A percentile compares a stretch with the other conserved stretches of the same genome.
These are phyloP conservation scores for Propsilocerus akamusi DNA, from an alignment of 1,140 invertebrate species.

Conservation along the genomic window DNA sequence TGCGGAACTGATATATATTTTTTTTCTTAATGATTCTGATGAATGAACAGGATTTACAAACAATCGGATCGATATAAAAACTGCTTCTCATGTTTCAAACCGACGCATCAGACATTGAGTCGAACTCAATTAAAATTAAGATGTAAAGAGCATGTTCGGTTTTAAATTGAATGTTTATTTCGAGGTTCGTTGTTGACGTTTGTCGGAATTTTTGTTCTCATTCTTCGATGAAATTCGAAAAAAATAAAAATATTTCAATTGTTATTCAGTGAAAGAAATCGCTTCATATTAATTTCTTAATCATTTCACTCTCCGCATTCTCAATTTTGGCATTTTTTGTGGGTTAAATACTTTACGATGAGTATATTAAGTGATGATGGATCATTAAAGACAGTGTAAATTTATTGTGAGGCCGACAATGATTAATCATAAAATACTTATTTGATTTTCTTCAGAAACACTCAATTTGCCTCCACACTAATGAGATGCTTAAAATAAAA, in stretches of 20 bases:
- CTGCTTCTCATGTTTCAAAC: neutral
- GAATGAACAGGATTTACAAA: neutral
- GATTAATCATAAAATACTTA: too few species aligned
- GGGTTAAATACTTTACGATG: neutral
- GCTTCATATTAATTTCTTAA: neutral
- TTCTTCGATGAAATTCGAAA: neutral
- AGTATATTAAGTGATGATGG: slow-evolving; percentile 1
- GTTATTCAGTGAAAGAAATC: neutral
- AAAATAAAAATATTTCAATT: neutral
- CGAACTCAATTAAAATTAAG: too few species aligned
- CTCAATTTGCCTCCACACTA: too few species aligned
- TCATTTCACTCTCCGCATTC: neutral
- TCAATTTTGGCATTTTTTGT: neutral
- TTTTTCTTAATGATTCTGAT: too few species aligned
- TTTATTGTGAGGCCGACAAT: too few species aligned
- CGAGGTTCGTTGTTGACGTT: neutral
- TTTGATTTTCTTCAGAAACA: too few species aligned
- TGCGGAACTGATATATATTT: too few species aligned
- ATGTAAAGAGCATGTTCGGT: neutral
- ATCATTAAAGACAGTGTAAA: neutral
- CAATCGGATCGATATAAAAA: too few species aligned
- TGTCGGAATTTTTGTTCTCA: neutral
- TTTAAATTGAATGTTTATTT: slow-evolving; percentile 3
- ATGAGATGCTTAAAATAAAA: too few species aligned
- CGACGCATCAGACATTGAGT: too few species aligned